These are phyloP conservation scores for Himalopsyche japonica DNA, from an alignment of 2,888 invertebrate species.

Conservation along the genomic window DNA sequence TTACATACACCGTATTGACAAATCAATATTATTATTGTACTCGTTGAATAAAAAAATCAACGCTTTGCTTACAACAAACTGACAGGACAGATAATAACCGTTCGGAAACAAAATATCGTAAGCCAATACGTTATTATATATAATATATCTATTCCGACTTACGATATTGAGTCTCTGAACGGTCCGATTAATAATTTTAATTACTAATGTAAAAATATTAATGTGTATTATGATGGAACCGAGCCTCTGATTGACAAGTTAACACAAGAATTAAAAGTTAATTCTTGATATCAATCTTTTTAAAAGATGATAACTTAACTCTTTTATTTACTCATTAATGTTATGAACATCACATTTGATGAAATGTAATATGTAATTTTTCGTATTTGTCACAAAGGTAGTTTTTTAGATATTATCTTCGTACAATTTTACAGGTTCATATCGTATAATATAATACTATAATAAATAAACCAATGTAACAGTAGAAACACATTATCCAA, in stretches of 20 bases:
- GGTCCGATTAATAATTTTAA: background rate
- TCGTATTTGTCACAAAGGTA: background rate
- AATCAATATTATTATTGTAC: background rate
- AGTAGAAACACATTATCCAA: background rate
- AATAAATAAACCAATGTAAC: background rate
- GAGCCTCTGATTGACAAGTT: background rate
- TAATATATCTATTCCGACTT: background rate
- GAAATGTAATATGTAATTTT: background rate
- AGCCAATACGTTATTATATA: background rate
- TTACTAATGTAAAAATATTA: background rate
- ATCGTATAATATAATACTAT: background rate
- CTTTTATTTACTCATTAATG: background rate
- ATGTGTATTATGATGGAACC: background rate
- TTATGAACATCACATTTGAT: background rate
- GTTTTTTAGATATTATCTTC: background rate
- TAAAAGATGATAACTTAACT: background rate
- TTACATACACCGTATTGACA: constrained; percentile 3
- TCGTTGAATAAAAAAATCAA: background rate
- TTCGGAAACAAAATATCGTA: background rate
- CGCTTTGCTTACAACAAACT: background rate
- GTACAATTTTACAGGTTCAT: background rate
- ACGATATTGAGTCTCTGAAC: background rate
- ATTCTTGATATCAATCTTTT: background rate
- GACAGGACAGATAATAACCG: background rate
- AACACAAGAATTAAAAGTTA: background rate